phyloP scores from a whole-genome alignment of 2,888 invertebrate genomes.

The Dione vanillae region DNA sequence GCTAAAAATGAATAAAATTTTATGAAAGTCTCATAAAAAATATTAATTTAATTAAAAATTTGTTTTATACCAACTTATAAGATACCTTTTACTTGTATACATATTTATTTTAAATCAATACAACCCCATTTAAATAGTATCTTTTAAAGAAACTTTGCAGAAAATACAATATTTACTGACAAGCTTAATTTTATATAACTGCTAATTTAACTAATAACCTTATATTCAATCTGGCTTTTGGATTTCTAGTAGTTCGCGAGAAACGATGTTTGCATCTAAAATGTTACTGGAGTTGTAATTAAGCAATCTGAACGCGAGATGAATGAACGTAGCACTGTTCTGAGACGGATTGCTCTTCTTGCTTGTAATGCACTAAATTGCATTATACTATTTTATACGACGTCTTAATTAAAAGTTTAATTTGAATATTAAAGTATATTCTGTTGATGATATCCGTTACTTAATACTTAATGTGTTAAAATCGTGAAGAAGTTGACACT shows the following conservation, averaged over 20 bases:
- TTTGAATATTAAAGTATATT: too few species aligned
- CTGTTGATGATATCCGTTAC: too few species aligned
- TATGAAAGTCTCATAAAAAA: too few species aligned
- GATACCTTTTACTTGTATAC: too few species aligned
- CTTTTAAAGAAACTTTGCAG: too few species aligned
- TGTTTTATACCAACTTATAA: too few species aligned
- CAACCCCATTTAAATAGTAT: too few species aligned
- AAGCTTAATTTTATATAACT: constrained; percentile 9
- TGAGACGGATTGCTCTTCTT: constrained; percentile 28
- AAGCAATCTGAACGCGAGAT: constrained; percentile 59
- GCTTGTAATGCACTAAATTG: constrained; percentile 29
- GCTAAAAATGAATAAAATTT: too few species aligned
- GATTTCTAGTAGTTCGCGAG: constrained; percentile 46
- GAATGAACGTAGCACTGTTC: constrained; percentile 42
- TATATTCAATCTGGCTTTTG: constrained; percentile 43
- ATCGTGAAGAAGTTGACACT: too few species aligned
- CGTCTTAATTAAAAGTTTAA: constrained; percentile 6
- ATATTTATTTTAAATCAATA: too few species aligned
- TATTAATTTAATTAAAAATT: too few species aligned
- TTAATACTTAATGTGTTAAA: too few species aligned
- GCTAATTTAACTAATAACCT: constrained; percentile 38
- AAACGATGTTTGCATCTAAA: constrained; percentile 59
- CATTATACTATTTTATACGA: constrained; percentile 21
- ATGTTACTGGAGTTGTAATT: constrained; percentile 64
- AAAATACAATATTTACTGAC: neutral